phyloP scores from a whole-genome alignment of 1,140 invertebrate species.

The Zophobas morio region DNA sequence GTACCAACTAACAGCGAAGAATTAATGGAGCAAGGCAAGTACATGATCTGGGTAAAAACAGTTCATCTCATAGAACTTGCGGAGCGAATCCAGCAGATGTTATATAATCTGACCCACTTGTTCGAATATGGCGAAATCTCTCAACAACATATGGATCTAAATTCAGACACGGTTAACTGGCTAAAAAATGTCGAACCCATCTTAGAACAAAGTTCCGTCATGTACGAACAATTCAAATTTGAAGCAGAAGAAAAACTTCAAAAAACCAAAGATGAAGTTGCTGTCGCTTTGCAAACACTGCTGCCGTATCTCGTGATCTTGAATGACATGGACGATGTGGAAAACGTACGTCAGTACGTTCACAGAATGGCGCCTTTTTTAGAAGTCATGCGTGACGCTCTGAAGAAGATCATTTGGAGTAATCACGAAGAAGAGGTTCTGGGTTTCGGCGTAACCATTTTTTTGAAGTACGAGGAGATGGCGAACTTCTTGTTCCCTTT shows the following conservation, averaged over 20 bases:
- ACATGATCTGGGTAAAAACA: conserved; percentile 65
- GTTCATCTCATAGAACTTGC: conserved; percentile 67
- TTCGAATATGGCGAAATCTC: conserved; percentile 79
- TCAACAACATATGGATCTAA: conserved; percentile 77
- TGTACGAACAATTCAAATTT: conserved; percentile 85
- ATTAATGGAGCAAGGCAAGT: conserved; percentile 74
- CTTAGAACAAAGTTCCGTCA: conserved; percentile 79
- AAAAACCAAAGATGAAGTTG: conserved; percentile 77
- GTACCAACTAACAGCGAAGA: conserved; percentile 80
- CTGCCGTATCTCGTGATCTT: conserved; percentile 77
- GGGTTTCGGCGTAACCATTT: conserved; percentile 82
- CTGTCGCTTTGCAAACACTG: conserved; percentile 76
- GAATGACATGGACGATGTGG: conserved; percentile 80
- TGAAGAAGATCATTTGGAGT: conserved; percentile 85
- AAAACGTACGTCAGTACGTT: conserved; percentile 76
- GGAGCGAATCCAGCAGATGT: conserved; percentile 74
- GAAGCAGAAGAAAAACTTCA: conserved; percentile 85
- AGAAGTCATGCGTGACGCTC: conserved; percentile 80
- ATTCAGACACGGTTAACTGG: conserved; percentile 81
- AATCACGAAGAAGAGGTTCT: conserved; percentile 91
- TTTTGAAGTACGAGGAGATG: conserved; percentile 82
- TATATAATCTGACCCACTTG: conserved; percentile 76
- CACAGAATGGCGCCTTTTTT: conserved; percentile 81
- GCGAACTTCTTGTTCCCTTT: conserved; percentile 80
- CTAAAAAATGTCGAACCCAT: conserved; percentile 79